Base-by-base conservation (phyloP, 92 coral and sea anemone genomes). In the Epizoanthus rinbou region DNA sequence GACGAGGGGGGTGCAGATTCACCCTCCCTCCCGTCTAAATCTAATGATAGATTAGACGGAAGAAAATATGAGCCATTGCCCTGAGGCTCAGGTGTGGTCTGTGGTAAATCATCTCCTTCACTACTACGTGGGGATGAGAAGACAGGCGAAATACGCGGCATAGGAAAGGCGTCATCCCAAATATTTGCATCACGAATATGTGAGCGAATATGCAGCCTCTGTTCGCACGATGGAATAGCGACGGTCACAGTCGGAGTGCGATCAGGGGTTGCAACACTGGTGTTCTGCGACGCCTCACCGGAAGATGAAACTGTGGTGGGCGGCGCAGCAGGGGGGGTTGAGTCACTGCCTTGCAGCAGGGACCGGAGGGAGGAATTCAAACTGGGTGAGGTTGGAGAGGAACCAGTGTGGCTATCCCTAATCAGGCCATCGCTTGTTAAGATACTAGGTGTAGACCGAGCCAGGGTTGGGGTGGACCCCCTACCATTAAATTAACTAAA, bases 271-370 rank as follows among this genome's bases (percentile, higher is more conserved):
- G 25, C 62, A 22, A 73, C 78, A 71, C 75, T 71, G 57, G 33
- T 10, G 2, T 54, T 19, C 75, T 19, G 75, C 0, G 75, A n/a
- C 57, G 5, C 63, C 63, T 73, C 78, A 10, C 78, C 78, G 0
- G 6, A 45, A 4, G 57, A 16, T 1, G 14, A 0, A 3, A 45
- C 35, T 5, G 6, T 4, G 11, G 53, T 9, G 14, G 78, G 78
- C 16, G 78, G 78, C 60, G 2, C 78, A 73, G 78, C 62, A 58
- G 62, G 78, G 62, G 78, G 63, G 57, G 37, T 9, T 4, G 4
- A 3, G 3, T 73, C 37, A 0, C 15, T 52, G 63, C 25, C 11
- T 14, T 10, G 57, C 16, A 50, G 25, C 63, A 73, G 15, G 0
- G 41, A 52, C 13, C 10, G 9, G 2, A 73, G 31, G 60, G 78